Percentiles rank a stretch among this genome's conserved stretches.
These are phyloP conservation scores for Aethina tumida DNA, from an alignment of 1,140 invertebrate genomes.

Conservation along the genomic window DNA sequence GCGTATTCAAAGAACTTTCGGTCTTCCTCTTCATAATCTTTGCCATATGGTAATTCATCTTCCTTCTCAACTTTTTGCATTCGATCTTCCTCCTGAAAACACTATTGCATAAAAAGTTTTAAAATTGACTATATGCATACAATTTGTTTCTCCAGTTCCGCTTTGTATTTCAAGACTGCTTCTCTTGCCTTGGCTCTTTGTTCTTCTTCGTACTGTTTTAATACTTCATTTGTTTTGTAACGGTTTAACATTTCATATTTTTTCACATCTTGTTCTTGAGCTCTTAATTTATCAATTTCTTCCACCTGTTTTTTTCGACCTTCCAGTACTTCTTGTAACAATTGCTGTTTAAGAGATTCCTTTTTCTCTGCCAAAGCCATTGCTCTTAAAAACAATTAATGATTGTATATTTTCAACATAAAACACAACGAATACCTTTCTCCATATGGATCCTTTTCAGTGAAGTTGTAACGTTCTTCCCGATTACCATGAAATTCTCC, in stretches of 20 bases:
- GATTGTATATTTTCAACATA: no score
- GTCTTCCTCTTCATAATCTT: slow-evolving; percentile 19
- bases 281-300: slow-evolving; percentile 9
- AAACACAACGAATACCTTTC: no score
- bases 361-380: no score
- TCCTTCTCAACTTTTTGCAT: slow-evolving; percentile 32
- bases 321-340: slow-evolving; percentile 12
- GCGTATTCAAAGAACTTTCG: slow-evolving; percentile 32
- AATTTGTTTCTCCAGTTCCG: slow-evolving; percentile 36
- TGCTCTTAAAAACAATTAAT: no score
- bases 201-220: slow-evolving; percentile 33
- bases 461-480: no score
- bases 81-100: slow-evolving; percentile 28
- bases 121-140: slow-evolving; percentile 5
- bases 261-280: slow-evolving; percentile 19
- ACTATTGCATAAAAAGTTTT: not conserved
- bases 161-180: slow-evolving; percentile 31
- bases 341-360: no score
- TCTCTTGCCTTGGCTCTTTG: slow-evolving; percentile 25
- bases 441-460: no score
- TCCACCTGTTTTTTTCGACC: slow-evolving; percentile 11
- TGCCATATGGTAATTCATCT: slow-evolving; percentile 9
- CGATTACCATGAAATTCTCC: no score
- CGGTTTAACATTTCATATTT: slow-evolving; percentile 28
- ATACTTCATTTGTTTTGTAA: slow-evolving; percentile 28